These are phyloP conservation scores for Aricia artaxerxes DNA, from an alignment of 2,888 invertebrate species.

Conservation along the genomic window DNA sequence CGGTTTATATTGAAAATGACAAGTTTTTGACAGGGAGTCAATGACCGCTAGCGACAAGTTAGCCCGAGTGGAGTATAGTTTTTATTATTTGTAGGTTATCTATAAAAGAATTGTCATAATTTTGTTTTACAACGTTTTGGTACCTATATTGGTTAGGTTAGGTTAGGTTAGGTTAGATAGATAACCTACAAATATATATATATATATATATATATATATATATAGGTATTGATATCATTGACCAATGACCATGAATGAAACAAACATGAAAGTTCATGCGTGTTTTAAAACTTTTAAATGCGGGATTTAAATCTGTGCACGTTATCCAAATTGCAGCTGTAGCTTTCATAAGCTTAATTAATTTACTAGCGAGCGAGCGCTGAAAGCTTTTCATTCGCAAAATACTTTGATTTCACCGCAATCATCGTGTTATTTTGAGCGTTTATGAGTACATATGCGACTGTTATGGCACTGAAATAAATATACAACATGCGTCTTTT, in stretches of 20 bases:
- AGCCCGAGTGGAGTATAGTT: too few species aligned
- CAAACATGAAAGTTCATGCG: not conserved
- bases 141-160: too few species aligned
- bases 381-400: constrained; percentile 17
- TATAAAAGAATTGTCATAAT: too few species aligned
- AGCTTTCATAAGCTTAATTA: constrained; percentile 36
- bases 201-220: too few species aligned
- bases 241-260: not conserved
- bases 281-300: not conserved
- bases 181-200: too few species aligned
- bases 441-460: not conserved
- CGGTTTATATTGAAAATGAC: too few species aligned
- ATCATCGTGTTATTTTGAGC: constrained; percentile 11
- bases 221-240: too few species aligned
- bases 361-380: constrained; percentile 12
- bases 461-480: not conserved
- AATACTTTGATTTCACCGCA: constrained; percentile 18
- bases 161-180: too few species aligned
- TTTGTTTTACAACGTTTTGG: too few species aligned
- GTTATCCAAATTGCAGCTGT: not conserved
- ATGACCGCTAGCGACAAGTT: too few species aligned
- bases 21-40: too few species aligned
- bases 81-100: too few species aligned
- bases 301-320: not conserved
- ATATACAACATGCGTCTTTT: not conserved